These are phyloP conservation scores for Hycleus phaleratus DNA, from an alignment of 1,140 invertebrate genomes.

Conservation along the genomic window DNA sequence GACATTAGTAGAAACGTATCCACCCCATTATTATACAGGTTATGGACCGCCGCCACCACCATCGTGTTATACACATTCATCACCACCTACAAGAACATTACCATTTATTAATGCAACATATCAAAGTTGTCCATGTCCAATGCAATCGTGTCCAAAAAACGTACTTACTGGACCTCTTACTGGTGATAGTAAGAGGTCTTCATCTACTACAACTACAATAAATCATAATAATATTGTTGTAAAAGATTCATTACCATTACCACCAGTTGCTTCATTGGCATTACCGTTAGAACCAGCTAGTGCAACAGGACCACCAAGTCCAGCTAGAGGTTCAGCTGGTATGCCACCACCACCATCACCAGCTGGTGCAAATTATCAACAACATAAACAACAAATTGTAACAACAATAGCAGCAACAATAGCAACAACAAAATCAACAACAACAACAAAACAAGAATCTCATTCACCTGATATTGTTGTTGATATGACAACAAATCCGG, in stretches of 20 bases:
- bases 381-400: constrained; percentile 21
- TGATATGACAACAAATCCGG: constrained; percentile 15
- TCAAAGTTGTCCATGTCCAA: constrained; percentile 73
- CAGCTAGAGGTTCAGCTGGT: constrained; percentile 54
- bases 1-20: constrained; percentile 43
- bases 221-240: constrained; percentile 32
- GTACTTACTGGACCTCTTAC: constrained; percentile 93
- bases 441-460: constrained; percentile 34
- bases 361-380: constrained; percentile 33
- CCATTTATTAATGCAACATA: constrained; percentile 56
- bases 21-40: constrained; percentile 56
- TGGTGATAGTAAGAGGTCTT: constrained; percentile 70
- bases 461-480: constrained; percentile 16
- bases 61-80: constrained; percentile 60
- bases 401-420: constrained; percentile 33
- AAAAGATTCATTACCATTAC: constrained; percentile 37
- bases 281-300: constrained; percentile 53
- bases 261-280: constrained; percentile 51
- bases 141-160: constrained; percentile 93
- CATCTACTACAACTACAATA: no score
- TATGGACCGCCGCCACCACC: constrained; percentile 54
- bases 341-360: constrained; percentile 48
- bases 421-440: constrained; percentile 32
- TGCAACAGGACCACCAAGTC: constrained; percentile 58
- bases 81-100: constrained; percentile 47